Evolutionary conservation across 2,888 invertebrate genomes (phyloP), one percentile per base, ranked within the genome.

Genomic region (Lordiphosa fenestrarum): DNA sequence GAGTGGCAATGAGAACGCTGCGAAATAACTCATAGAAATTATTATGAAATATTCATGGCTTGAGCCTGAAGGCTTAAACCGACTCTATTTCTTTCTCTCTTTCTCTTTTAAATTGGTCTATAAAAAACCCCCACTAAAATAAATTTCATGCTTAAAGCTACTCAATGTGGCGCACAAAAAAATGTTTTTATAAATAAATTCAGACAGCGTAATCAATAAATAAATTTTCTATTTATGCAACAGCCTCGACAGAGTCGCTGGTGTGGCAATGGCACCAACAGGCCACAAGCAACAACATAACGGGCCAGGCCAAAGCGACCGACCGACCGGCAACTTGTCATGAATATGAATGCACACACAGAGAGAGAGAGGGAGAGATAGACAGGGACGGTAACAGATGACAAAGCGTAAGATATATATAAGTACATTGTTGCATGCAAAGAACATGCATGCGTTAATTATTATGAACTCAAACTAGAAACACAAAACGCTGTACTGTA

Each of bases 161-260:
- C 66, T 60, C n/a, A 50, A 21, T n/a, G 5, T 12, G 47, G 13
- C 51, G 49, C 38, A 49, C 33, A 42, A 41, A 50, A 38, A 10
- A 47, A 51, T 40, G 33, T 35, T 25, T 56, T 52, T 52, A 44
- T 76, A 69, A 65, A 67, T 65, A 59, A 67, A 81, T 73, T 69
- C 71, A 66, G 60, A 53, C 56, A 64, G 66, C 70, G 70, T 74
- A 78, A 77, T 78, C 82, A 81, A 78, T 77, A 81, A 81, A 77
- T 65, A 74, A 57, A 69, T 74, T 81, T 77, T 66, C 74, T 72
- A 74, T 77, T 81, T 78, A 78, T 81, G 77, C 77, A 78, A 81
- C 74, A 74, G 57, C 66, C 62, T 46, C 61, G 66, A 46, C 53
- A 53, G 49, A 52, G 38, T 53, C 51, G 38, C 40, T 23, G 46